phyloP scores from a whole-genome alignment of 2,888 invertebrate genomes.

The Troides oblongomaculatus region DNA sequence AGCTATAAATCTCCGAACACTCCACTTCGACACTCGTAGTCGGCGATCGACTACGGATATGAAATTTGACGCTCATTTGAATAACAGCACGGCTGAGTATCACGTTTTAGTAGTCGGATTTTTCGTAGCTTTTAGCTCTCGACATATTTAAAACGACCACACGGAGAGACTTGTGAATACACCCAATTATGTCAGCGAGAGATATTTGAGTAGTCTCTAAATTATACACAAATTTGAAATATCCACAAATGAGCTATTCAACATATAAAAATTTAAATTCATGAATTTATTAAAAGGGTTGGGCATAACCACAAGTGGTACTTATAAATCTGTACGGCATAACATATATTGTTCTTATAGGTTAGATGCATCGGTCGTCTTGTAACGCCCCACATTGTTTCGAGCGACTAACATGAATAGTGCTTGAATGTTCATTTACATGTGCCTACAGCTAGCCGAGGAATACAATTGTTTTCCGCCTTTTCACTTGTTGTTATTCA shows the following conservation, averaged over 20 bases:
- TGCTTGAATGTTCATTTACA: constrained; percentile 59
- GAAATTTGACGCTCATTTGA: constrained; percentile 67
- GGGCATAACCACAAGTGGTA: constrained; percentile 5
- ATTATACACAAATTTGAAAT: constrained; percentile 17
- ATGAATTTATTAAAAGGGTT: constrained; percentile 23
- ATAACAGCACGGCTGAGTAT: constrained; percentile 56
- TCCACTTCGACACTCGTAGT: constrained; percentile 58
- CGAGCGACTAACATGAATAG: constrained; percentile 39
- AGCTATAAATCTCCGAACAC: constrained; percentile 64
- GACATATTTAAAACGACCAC: constrained; percentile 57
- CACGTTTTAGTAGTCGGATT: constrained; percentile 48
- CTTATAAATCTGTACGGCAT: constrained; percentile 19
- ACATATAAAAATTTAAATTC: constrained; percentile 24
- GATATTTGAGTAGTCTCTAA: constrained; percentile 13
- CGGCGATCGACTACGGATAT: constrained; percentile 49
- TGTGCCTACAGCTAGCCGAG: constrained; percentile 53
- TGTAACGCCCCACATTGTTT: constrained; percentile 37
- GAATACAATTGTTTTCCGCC: constrained; percentile 51
- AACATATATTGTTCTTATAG: constrained; percentile 31
- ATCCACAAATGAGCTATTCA: constrained; percentile 24
- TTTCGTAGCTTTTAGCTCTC: constrained; percentile 38
- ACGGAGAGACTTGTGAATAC: constrained; percentile 38
- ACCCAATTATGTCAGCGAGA: constrained; percentile 14
- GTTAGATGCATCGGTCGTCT: constrained; percentile 45
- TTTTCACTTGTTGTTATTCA: constrained; percentile 67